Percentiles rank a stretch among this genome's conserved stretches.
Evolutionary conservation across 2,113 vertebrate species (phyloP).

Genomic region (Cyrtonyx montezumae): DNA sequence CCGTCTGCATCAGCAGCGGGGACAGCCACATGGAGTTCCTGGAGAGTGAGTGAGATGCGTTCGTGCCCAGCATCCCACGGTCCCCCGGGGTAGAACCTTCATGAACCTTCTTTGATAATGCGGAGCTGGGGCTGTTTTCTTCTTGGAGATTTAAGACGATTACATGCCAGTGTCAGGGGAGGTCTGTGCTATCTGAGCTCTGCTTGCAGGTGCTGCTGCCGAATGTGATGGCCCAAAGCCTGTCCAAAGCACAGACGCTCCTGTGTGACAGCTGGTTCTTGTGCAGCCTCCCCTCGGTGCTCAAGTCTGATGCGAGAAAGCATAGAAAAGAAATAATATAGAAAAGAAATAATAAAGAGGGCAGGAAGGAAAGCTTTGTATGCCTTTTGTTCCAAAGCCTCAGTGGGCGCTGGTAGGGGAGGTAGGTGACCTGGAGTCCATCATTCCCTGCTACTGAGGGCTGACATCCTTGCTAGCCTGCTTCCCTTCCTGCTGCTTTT

Average conservation of each 20-base stretch:
- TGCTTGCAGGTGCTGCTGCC: not conserved
- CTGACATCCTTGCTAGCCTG: not conserved
- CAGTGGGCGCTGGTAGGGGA: not conserved
- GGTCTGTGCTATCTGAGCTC: not conserved
- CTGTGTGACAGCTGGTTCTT: fast-evolving
- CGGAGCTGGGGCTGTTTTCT: not conserved
- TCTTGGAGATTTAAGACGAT: not conserved
- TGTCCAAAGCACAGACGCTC: not conserved
- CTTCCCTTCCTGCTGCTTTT: not conserved
- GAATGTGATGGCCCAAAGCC: not conserved
- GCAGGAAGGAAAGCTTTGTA: not conserved
- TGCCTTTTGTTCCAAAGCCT: not conserved
- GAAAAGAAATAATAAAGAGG: not conserved
- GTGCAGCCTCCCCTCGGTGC: not conserved
- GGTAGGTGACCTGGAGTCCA: not conserved
- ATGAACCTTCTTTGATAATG: fast-evolving
- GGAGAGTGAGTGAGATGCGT: constrained; percentile 83
- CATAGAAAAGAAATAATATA: not conserved
- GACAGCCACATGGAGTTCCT: constrained; percentile 87
- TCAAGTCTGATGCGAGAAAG: not conserved
- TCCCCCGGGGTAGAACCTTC: not conserved
- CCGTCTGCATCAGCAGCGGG: constrained; percentile 84
- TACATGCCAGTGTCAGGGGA: not conserved
- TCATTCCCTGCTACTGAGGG: not conserved
- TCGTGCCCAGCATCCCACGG: fast-evolving